A percentile compares a stretch with the other conserved stretches of the same genome.
phyloP scores from a whole-genome alignment of 2,797 vertebrate species.

The Odontamblyopus rebecca region DNA sequence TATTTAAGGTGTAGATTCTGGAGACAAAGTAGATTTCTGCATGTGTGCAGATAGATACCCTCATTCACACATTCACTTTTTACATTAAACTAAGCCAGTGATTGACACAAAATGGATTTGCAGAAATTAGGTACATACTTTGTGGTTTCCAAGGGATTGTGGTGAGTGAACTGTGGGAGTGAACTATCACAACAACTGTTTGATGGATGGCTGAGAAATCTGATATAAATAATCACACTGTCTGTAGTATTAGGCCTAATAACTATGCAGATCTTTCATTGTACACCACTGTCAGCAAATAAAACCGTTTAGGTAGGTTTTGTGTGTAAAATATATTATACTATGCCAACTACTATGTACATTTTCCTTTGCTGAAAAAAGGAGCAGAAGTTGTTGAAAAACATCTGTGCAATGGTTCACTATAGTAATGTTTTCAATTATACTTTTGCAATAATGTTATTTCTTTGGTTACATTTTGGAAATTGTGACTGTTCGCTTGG shows the following conservation, averaged over 20 bases:
- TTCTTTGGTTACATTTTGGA: slow-evolving; percentile 12
- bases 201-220: slow-evolving; percentile 4
- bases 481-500: slow-evolving; percentile 8
- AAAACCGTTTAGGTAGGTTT: not conserved
- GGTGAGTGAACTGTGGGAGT: slow-evolving; percentile 15
- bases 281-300: not conserved
- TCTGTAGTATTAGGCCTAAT: slow-evolving; percentile 12
- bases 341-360: not conserved
- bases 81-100: slow-evolving; percentile 14
- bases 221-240: slow-evolving; percentile 6
- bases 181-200: slow-evolving; percentile 13
- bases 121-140: slow-evolving; percentile 14
- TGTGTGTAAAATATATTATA: not conserved
- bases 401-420: not conserved
- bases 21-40: not conserved
- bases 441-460: not conserved
- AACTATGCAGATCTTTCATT: slow-evolving; percentile 7
- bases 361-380: not conserved
- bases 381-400: not conserved
- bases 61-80: slow-evolving; percentile 2
- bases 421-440: not conserved
- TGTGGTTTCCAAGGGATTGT: slow-evolving; percentile 11
- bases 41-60: not conserved
- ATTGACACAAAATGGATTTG: slow-evolving; percentile 11
- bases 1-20: not conserved